A percentile compares a stretch with the other conserved stretches of the same genome.
These are phyloP conservation scores for Periparus ater DNA, from an alignment of 2,797 vertebrate species.

Conservation along the genomic window DNA sequence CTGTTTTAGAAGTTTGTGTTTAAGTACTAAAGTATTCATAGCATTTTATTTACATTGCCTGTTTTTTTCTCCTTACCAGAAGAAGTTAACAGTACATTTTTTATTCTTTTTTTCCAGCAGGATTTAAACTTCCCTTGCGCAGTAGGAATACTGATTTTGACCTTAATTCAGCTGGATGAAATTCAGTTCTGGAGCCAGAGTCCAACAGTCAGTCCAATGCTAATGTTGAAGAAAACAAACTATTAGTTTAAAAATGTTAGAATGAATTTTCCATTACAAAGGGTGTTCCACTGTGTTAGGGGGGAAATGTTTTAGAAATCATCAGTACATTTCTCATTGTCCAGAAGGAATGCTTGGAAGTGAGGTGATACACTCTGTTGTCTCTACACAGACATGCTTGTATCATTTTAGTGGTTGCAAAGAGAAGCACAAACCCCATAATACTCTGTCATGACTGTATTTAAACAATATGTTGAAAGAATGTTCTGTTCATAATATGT, in stretches of 20 bases:
- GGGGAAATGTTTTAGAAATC: not conserved
- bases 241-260: not conserved
- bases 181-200: not conserved
- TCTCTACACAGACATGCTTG: not conserved
- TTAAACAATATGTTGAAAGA: not conserved
- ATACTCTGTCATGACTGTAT: not conserved
- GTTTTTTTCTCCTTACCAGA: not conserved
- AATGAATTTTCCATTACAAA: not conserved
- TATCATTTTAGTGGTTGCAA: not conserved
- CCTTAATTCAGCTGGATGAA: not conserved
- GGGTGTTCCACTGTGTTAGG: not conserved
- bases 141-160: not conserved
- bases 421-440: not conserved
- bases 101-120: not conserved
- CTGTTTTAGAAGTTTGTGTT: not conserved
- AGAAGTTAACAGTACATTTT: not conserved
- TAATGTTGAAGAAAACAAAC: slow-evolving; percentile 17
- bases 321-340: not conserved
- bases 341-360: not conserved
- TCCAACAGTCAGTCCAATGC: not conserved
- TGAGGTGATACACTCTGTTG: not conserved
- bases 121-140: not conserved
- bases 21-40: not conserved
- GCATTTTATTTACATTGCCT: not conserved
- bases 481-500: not conserved